Evolutionary conservation across 1,140 invertebrate species (phyloP), one percentile per base, ranked within the genome.

Genomic region (Brachionus koreanus): DNA sequence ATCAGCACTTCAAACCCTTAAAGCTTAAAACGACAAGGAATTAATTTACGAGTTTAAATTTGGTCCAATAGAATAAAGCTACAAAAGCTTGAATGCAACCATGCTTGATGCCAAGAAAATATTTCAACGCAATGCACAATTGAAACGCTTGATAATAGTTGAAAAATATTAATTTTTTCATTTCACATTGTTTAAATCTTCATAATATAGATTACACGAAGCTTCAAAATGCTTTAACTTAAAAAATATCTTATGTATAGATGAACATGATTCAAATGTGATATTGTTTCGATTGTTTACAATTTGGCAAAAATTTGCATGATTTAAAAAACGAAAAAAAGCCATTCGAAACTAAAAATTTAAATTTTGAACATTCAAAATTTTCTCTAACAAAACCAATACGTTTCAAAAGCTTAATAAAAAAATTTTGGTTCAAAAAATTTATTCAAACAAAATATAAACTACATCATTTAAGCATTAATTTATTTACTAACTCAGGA

Each of bases 361-460:
- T 65, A 65, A 65, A 65, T 33, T 33, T 65, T 65, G 33, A 65
- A 65, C 25, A 19, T 67, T 37, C n/a, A 67, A 69, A 69, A 19
- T 69, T 19, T 69, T 69, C 37, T 69, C 33, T 67, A 13, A 12
- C 6, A 29, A 35, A 33, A 33, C 29, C 35, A 39, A 16, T 69
- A 65, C 33, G 29, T 19, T 69, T 69, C 33, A 69, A 69, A 69
- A 69, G 65, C 65, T 69, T 69, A 69, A 69, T 39, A 69, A 69
- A 67, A 33, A 67, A 67, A 33, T 63, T 23, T 25, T 63, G 9
- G 3, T 12, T 9, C 19, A 63, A 63, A 25, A 61, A 33, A 63
- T 12, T 12, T 25, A 33, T 25, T 63, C 25, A 63, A 29, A 16
- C n/a, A 72, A 39, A 39, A 42, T 72, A 39, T n/a, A 39, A 10